Base-by-base conservation (phyloP, 2,113 vertebrate genomes). In the Cettia cetti region DNA sequence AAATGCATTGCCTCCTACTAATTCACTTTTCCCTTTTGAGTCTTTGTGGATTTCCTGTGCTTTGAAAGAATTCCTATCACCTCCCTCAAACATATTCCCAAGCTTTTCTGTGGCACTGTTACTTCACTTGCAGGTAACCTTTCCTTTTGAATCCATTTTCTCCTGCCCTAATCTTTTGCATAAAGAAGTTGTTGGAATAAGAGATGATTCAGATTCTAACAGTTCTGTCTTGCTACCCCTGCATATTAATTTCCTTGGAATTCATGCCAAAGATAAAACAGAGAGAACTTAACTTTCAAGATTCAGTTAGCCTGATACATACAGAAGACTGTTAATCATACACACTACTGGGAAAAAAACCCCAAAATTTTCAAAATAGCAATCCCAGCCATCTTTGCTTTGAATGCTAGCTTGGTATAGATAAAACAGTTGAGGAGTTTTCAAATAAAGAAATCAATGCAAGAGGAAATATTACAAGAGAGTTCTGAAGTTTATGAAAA, bases 401-500 rank as follows among this genome's bases (percentile, higher is more conserved):
- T 76, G 45, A 84, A 64, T 35, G 21, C 5, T 82, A 50, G 28
- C 24, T 85, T 37, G 19, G 22, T 28, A 68, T 79, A 80, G 27
- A 53, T 30, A 77, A 3, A 76, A 52, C 10, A 22, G n/a, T 26
- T 49, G 40, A 82, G n/a, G 26, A 60, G 71, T 64, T 81, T 83
- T 79, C 18, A 79, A 65, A 72, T 53, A 63, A 69, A 70, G 60
- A 68, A 77, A 65, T 4, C 5, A 16, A 40, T 59, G 37, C 30
- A 89, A 33, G 17, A 37, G 15, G 16, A 95, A 90, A 52, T 82
- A 77, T 24, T 61, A 44, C 3, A 19, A 3, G 5, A 90, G n/a
- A 50, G 18, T 90, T 72, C 30, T 56, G 26, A 83, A 64, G 42
- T 90, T 94, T 74, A 88, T 35, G 30, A 89, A 94, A 95, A 94